Percentiles rank a stretch among this genome's conserved stretches.
phyloP scores from a whole-genome alignment of 92 coral and sea anemone genomes.

The Plumapathes pennacea region DNA sequence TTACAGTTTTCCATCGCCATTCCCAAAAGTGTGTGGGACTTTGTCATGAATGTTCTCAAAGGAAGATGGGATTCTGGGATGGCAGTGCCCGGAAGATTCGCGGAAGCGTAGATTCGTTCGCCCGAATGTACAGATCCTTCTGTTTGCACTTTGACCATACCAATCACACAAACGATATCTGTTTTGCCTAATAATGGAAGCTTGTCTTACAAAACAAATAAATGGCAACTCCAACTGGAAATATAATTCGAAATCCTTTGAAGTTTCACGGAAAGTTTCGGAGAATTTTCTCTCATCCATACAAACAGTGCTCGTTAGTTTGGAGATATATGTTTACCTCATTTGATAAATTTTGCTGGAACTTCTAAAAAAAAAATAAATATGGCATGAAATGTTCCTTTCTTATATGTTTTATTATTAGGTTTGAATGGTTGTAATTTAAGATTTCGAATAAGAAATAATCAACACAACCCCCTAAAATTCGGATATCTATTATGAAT shows the following conservation, averaged over 20 bases:
- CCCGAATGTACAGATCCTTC: slow-evolving; percentile 89
- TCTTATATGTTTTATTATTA: too few relatives aligned
- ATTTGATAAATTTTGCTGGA: too few relatives aligned
- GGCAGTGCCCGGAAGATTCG: slow-evolving; percentile 81
- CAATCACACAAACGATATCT: slow-evolving; percentile 94
- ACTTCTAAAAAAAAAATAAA: too few relatives aligned
- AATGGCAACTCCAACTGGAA: background rate
- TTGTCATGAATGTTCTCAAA: slow-evolving; percentile 56
- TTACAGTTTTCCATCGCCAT: slow-evolving; percentile 68
- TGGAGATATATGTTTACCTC: too few relatives aligned
- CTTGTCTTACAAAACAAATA: background rate
- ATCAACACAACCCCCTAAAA: too few relatives aligned
- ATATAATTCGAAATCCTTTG: too few relatives aligned
- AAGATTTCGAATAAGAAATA: too few relatives aligned
- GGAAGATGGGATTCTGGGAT: slow-evolving; percentile 86
- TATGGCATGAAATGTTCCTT: background rate
- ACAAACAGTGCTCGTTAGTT: too few relatives aligned
- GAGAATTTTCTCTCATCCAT: too few relatives aligned
- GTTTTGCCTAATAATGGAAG: slow-evolving; percentile 40
- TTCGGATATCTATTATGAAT: too few relatives aligned
- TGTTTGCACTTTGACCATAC: slow-evolving; percentile 81
- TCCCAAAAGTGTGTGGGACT: slow-evolving; percentile 72
- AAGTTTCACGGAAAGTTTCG: too few relatives aligned
- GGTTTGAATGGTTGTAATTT: too few relatives aligned
- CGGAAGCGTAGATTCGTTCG: slow-evolving; percentile 85